Conservation (phyloP, 2,113 vertebrate genomes). For the Alexandromys fortis region DNA sequence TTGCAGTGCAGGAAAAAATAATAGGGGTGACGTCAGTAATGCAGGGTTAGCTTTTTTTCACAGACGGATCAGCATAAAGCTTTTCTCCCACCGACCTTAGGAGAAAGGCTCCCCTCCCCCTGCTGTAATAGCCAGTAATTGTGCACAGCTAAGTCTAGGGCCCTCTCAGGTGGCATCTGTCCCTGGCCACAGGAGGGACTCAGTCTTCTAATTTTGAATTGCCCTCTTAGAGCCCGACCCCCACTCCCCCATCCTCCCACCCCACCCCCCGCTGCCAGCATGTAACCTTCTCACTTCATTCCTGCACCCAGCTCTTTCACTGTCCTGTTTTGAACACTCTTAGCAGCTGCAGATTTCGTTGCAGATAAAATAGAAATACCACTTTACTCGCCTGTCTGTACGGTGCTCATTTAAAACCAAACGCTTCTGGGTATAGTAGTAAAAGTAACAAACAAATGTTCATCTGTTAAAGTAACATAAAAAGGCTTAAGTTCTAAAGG, state of each 20-base stretch:
- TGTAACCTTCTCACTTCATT: background rate
- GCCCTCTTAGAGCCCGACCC: too few species aligned
- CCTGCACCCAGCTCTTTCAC: background rate
- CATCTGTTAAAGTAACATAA: background rate
- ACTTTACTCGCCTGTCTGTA: background rate
- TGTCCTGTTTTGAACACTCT: background rate
- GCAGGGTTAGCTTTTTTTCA: background rate
- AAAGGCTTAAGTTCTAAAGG: background rate
- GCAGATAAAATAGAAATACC: slow-evolving; percentile 19
- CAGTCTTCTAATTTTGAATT: background rate
- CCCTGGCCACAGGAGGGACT: background rate
- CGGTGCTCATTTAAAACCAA: background rate
- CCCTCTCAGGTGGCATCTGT: background rate
- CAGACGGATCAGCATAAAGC: background rate
- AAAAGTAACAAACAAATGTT: background rate
- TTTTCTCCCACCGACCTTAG: background rate
- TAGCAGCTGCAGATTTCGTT: slow-evolving; percentile 5
- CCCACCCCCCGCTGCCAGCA: too few species aligned
- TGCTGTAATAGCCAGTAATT: too few species aligned
- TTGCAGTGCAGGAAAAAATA: slow-evolving; percentile 33
- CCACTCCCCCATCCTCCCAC: too few species aligned
- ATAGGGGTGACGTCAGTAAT: background rate
- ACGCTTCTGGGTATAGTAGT: background rate
- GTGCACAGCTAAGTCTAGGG: background rate
- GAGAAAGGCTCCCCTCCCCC: background rate